Base-by-base conservation (phyloP, 2,797 vertebrate species). In the Chrysolophus pictus region DNA sequence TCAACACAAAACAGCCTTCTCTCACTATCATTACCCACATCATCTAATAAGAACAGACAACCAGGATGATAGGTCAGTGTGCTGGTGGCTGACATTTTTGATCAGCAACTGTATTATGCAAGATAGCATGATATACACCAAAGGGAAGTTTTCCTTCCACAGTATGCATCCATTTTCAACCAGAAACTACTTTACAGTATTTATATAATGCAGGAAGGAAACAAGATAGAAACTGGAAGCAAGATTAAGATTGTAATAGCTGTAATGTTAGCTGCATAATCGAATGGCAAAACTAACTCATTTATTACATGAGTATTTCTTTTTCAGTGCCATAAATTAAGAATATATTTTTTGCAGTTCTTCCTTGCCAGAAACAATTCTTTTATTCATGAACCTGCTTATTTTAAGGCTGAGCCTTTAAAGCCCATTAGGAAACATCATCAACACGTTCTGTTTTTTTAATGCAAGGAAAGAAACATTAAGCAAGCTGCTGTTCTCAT, bases 281-380 rank as follows among this genome's bases (percentile, higher is more conserved):
- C 11, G 0, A 94, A 86, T 79, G 29, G 64, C 42, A 68, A 91
- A 84, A 80, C 35, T 31, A 29, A 70, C 82, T 73, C 58, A n/a
- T 89, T 87, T 86, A 72, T 94, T 95, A 88, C 89, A 86, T 67
- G 73, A 58, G 62, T 93, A 91, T 95, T 96, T 96, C 87, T 94
- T 87, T 46, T 64, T 88, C 59, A 86, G 75, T 86, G 47, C 72
- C 79, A 92, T 88, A 95, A 91, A 95, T 96, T 87, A 91, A 92
- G 22, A 6, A 12, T 31, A 12, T 29, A 41, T 80, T 95, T 93
- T 82, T 96, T 85, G 63, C 88, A 95, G 53, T 65, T 91, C 70
- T 89, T 88, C 81, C 51, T 88, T 65, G 71, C 56, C 72, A 87
- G 63, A 71, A 92, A 92, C 51, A 90, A 68, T 64, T 93, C 69